Conservation (phyloP, 2,113 vertebrate species). For the Microcebus griseorufus region DNA sequence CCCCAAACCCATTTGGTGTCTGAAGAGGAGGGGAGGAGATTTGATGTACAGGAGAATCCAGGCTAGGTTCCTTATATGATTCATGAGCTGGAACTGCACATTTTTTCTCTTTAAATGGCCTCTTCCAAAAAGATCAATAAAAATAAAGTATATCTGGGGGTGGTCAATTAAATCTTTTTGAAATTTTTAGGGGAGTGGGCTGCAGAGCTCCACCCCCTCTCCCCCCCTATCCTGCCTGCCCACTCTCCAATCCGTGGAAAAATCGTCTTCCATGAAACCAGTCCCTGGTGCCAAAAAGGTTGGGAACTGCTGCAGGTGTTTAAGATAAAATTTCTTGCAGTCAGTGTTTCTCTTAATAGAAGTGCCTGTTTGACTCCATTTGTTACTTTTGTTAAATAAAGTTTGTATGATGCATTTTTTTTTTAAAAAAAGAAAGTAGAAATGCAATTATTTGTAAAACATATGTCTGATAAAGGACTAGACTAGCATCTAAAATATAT, state of each 20-base stretch:
- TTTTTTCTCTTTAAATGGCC: too few species aligned
- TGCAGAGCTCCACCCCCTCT: too few species aligned
- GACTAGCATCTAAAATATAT: background rate
- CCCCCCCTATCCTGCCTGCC: too few species aligned
- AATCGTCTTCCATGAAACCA: too few species aligned
- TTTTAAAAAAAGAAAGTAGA: background rate
- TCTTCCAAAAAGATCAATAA: too few species aligned
- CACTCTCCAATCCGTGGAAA: too few species aligned
- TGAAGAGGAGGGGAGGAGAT: conserved; percentile 91
- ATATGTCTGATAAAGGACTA: background rate
- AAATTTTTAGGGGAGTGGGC: too few species aligned
- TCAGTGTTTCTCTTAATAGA: background rate
- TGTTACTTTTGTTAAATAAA: background rate
- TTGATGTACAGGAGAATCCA: conserved; percentile 92
- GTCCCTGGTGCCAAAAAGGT: too few species aligned
- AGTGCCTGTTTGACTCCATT: background rate
- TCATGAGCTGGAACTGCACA: conserved; percentile 82
- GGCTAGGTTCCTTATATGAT: conserved; percentile 95
- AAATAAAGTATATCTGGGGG: too few species aligned
- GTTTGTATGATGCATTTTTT: background rate
- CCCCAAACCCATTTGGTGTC: conserved; percentile 93
- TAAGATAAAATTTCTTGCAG: background rate
- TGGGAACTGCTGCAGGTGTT: background rate
- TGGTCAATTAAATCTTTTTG: too few species aligned
- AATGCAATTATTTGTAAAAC: background rate